phyloP scores from a whole-genome alignment of 2,797 vertebrate species.

The Picus viridis region DNA sequence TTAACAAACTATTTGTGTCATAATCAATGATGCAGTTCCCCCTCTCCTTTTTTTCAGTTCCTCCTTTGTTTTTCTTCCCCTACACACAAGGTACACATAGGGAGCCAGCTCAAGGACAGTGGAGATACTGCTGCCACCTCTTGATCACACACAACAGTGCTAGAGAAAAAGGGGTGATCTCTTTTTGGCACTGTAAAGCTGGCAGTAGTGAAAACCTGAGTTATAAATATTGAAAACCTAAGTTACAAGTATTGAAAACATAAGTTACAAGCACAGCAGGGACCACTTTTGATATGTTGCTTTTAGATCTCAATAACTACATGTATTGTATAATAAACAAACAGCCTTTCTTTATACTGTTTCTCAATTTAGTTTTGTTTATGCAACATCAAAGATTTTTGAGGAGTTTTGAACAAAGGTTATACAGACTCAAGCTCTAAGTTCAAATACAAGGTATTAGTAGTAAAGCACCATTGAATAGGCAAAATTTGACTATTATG shows the following conservation, averaged over 20 bases:
- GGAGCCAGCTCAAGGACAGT: background rate
- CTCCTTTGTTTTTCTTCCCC: background rate
- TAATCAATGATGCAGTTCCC: fast-evolving
- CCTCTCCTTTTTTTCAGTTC: background rate
- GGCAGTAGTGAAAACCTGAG: fast-evolving
- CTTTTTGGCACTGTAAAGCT: fast-evolving
- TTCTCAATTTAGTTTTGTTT: background rate
- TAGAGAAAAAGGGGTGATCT: fast-evolving
- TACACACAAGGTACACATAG: background rate
- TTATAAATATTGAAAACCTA: fast-evolving
- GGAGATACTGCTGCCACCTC: conserved; percentile 74
- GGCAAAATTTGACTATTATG: background rate
- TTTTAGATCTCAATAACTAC: fast-evolving
- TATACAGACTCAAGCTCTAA: background rate
- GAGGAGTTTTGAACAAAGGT: background rate
- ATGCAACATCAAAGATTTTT: background rate
- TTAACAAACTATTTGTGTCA: background rate
- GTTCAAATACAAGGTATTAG: background rate
- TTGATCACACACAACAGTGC: conserved; percentile 5
- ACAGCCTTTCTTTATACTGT: background rate
- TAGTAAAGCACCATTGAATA: background rate
- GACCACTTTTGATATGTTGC: fast-evolving
- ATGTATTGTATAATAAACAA: fast-evolving
- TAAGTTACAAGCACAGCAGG: background rate
- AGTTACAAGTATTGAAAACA: fast-evolving